Evolutionary conservation across 1,140 invertebrate species (phyloP).

Genomic region (Solenopsis fugax): DNA sequence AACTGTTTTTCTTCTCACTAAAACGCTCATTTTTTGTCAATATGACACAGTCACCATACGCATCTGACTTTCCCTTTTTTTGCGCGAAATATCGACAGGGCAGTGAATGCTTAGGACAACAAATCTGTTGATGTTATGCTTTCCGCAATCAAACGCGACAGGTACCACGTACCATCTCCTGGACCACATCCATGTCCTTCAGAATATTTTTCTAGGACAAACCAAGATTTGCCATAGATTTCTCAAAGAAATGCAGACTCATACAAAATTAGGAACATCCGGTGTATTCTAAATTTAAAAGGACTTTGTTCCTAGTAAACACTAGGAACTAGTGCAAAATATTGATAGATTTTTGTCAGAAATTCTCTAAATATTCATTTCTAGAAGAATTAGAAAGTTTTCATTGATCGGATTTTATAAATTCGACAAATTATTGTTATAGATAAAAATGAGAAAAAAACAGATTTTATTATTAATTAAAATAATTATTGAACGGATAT

Average conservation of each 20-base stretch:
- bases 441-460: not conserved
- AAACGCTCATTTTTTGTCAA: conserved; percentile 57
- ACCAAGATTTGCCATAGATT: conserved; percentile 13
- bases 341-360: not conserved
- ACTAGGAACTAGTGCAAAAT: not conserved
- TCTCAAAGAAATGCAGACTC: not conserved
- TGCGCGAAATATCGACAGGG: conserved; percentile 55
- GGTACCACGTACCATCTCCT: conserved; percentile 36
- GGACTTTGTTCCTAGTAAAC: not conserved
- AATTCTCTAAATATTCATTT: not conserved
- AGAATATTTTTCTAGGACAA: conserved; percentile 65
- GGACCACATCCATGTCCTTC: conserved; percentile 20
- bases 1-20: conserved; percentile 25
- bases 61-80: conserved; percentile 25
- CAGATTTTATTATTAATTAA: not conserved
- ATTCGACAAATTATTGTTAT: not conserved
- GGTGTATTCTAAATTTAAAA: conserved; percentile 17
- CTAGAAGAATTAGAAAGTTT: not conserved
- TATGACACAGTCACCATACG: not conserved
- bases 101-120: conserved; percentile 64
- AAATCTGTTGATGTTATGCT: conserved; percentile 40
- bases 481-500: not conserved
- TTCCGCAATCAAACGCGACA: conserved; percentile 56
- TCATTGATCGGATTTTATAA: not conserved
- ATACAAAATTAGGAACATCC: not conserved